Evolutionary conservation across 2,888 invertebrate genomes (phyloP).

Genomic region (Cryptophagus acutangulus): DNA sequence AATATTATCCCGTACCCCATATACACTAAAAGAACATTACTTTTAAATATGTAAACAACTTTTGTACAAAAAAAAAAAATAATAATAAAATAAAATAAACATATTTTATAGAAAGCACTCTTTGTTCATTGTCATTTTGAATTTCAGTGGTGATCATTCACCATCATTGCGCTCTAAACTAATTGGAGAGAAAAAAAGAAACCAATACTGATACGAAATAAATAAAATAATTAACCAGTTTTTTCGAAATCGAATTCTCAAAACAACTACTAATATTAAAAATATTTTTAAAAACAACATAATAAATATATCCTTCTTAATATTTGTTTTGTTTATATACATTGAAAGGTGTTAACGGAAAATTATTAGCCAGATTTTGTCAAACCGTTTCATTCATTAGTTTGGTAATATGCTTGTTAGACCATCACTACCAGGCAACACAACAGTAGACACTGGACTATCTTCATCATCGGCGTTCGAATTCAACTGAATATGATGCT

Average conservation of each 20-base stretch:
- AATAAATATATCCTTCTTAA: neutral
- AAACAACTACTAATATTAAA: neutral
- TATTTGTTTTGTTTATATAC: slow-evolving; percentile 1
- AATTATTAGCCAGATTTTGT: neutral
- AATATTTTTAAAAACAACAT: neutral
- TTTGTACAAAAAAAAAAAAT: too few relatives aligned
- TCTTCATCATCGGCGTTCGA: slow-evolving; percentile 36
- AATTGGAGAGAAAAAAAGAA: too few relatives aligned
- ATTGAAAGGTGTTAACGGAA: too few relatives aligned
- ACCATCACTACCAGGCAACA: slow-evolving; percentile 49
- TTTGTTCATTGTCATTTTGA: too few relatives aligned
- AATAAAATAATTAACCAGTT: neutral
- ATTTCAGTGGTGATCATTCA: too few relatives aligned
- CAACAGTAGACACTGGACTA: slow-evolving; percentile 50
- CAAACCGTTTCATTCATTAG: slow-evolving; percentile 11
- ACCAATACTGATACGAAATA: too few relatives aligned
- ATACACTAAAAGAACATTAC: too few relatives aligned
- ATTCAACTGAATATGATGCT: slow-evolving; percentile 46
- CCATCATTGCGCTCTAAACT: too few relatives aligned
- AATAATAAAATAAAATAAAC: too few relatives aligned
- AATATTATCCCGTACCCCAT: too few relatives aligned
- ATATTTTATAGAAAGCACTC: too few relatives aligned
- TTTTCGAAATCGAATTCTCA: neutral
- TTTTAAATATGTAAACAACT: too few relatives aligned
- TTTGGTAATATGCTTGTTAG: slow-evolving; percentile 27